Evolutionary conservation across 2,113 vertebrate species (phyloP).

Genomic region (Theropithecus gelada): DNA sequence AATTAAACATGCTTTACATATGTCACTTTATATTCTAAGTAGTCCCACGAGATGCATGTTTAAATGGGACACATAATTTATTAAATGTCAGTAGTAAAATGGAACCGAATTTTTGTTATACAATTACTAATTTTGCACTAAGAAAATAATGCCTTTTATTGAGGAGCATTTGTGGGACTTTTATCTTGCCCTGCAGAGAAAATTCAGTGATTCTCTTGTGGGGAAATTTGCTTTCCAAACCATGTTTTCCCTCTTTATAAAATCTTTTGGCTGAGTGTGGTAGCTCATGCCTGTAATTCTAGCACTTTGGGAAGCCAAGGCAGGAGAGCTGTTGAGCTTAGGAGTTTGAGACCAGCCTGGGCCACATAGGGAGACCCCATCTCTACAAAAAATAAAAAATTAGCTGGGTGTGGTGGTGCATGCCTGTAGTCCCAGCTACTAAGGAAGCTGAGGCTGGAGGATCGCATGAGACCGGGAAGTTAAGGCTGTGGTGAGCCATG

Average conservation of each 20-base stretch:
- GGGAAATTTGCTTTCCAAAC: background rate
- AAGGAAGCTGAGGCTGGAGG: too few species aligned
- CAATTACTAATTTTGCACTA: background rate
- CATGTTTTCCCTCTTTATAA: background rate
- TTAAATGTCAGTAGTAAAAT: conserved; percentile 21
- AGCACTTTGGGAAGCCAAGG: too few species aligned
- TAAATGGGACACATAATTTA: background rate
- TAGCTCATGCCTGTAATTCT: too few species aligned
- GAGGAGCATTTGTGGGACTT: background rate
- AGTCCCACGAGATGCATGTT: background rate
- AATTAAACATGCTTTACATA: conserved; percentile 21
- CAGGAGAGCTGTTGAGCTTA: too few species aligned
- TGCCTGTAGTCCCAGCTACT: too few species aligned
- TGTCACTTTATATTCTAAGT: background rate
- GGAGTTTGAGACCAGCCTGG: too few species aligned
- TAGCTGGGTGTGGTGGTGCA: too few species aligned
- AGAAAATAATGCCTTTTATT: background rate
- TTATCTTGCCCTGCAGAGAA: background rate
- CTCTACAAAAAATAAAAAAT: too few species aligned
- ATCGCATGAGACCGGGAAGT: too few species aligned
- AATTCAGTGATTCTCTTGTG: background rate
- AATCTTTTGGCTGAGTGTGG: background rate
- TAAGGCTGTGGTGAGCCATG: too few species aligned
- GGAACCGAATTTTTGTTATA: background rate
- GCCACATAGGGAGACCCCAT: too few species aligned